phyloP scores from a whole-genome alignment of 2,797 vertebrate species.

The Tamandua tetradactyla region DNA sequence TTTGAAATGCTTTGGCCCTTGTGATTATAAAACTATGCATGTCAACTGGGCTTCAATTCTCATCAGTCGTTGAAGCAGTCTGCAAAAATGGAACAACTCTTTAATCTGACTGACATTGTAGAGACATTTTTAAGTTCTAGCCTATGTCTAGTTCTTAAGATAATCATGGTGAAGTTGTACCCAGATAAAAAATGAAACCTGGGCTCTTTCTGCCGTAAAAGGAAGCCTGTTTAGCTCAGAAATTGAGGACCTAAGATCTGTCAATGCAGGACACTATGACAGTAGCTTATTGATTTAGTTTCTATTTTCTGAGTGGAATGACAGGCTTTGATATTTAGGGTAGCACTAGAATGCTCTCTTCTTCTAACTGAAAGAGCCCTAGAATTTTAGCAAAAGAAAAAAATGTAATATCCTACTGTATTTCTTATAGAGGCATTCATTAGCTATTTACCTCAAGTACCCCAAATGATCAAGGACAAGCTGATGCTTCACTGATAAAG shows the following conservation, averaged over 20 bases:
- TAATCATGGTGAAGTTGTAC: neutral
- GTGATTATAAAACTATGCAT: neutral
- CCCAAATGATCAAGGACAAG: slow-evolving; percentile 30
- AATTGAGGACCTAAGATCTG: neutral
- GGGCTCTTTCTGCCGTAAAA: slow-evolving; percentile 31
- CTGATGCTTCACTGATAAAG: neutral
- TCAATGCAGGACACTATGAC: slow-evolving; percentile 54
- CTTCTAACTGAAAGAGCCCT: slow-evolving; percentile 56
- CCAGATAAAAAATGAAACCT: slow-evolving; percentile 59
- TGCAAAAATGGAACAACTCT: neutral
- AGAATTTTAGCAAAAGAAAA: slow-evolving; percentile 50
- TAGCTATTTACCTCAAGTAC: slow-evolving; percentile 24
- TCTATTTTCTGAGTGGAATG: slow-evolving; percentile 63
- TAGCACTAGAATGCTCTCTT: slow-evolving; percentile 63
- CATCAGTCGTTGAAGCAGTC: neutral
- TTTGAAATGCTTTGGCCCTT: neutral
- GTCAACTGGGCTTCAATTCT: slow-evolving; percentile 1
- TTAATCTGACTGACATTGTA: neutral
- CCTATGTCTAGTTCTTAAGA: slow-evolving; percentile 10
- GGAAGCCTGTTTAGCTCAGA: slow-evolving; percentile 26
- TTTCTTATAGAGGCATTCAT: slow-evolving; percentile 50
- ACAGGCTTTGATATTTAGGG: slow-evolving; percentile 56
- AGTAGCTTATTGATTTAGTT: slow-evolving; percentile 34
- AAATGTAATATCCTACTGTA: slow-evolving; percentile 43
- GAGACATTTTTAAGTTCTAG: slow-evolving; percentile 2